phyloP scores from a whole-genome alignment of 2,797 vertebrate genomes.

The Cossypha heuglini region DNA sequence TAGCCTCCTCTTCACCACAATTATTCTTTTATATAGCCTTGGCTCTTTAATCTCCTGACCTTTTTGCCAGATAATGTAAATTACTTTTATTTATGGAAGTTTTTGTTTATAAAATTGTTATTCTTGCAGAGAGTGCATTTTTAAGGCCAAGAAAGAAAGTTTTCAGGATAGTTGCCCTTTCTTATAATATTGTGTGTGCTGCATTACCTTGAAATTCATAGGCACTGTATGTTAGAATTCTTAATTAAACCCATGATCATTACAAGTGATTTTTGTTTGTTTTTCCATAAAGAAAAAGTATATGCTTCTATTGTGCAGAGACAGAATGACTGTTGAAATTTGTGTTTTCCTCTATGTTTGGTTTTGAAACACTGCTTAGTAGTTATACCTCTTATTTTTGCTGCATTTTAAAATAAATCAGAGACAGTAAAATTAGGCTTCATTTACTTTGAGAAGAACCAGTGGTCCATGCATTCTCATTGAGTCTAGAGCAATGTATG shows the following conservation, averaged over 20 bases:
- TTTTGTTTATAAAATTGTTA: constrained; percentile 7
- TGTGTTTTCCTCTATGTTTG: neutral
- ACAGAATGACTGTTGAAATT: neutral
- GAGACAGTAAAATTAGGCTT: neutral
- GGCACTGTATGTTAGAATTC: neutral
- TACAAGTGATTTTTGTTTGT: neutral
- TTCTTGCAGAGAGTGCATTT: neutral
- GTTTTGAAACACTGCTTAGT: neutral
- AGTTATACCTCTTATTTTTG: neutral
- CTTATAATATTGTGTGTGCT: neutral
- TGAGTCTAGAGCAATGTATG: neutral
- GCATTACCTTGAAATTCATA: neutral
- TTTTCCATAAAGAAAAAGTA: neutral
- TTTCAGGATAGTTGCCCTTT: neutral
- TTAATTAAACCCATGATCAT: neutral
- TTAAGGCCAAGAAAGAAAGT: neutral
- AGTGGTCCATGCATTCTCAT: neutral
- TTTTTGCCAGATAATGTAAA: neutral
- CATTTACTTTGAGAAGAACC: neutral
- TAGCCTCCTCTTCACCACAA: neutral
- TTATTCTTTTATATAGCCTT: neutral
- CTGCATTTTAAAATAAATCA: neutral
- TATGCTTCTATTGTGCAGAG: neutral
- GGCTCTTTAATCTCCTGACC: neutral
- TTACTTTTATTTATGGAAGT: neutral